Conservation (phyloP, 2,113 vertebrate species). For the Gymnobelideus leadbeateri region DNA sequence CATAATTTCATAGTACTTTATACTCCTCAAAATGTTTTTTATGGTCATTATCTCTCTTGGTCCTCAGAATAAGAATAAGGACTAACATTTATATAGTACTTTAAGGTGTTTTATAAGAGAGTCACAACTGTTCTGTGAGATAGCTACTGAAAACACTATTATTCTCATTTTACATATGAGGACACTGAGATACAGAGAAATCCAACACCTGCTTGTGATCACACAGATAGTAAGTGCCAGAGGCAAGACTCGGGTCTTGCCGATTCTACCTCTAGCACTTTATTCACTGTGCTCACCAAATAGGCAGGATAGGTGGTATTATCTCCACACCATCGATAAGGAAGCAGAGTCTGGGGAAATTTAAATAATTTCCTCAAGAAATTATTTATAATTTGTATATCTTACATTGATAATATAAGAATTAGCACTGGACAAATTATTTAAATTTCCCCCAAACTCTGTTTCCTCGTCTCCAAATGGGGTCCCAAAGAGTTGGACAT, state of each 20-base stretch:
- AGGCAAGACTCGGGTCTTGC: background rate
- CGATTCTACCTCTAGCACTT: background rate
- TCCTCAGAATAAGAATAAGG: background rate
- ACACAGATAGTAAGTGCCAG: background rate
- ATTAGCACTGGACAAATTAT: no score
- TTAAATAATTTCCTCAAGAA: background rate
- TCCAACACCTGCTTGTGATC: background rate
- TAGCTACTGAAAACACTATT: background rate
- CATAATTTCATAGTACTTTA: background rate
- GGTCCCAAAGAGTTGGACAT: no score
- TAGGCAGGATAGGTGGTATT: background rate
- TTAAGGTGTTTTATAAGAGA: background rate
- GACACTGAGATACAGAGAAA: background rate
- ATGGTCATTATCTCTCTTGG: background rate
- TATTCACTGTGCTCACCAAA: background rate
- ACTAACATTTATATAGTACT: background rate
- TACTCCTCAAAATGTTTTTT: background rate
- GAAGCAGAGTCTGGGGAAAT: background rate
- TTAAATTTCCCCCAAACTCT: no score
- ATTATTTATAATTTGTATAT: no score
- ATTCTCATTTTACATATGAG: background rate
- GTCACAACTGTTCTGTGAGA: background rate
- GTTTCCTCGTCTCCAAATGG: no score
- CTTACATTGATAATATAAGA: no score
- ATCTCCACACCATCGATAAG: no score